These are phyloP conservation scores for Okapia johnstoni DNA, from an alignment of 2,113 vertebrate genomes.

Conservation along the genomic window DNA sequence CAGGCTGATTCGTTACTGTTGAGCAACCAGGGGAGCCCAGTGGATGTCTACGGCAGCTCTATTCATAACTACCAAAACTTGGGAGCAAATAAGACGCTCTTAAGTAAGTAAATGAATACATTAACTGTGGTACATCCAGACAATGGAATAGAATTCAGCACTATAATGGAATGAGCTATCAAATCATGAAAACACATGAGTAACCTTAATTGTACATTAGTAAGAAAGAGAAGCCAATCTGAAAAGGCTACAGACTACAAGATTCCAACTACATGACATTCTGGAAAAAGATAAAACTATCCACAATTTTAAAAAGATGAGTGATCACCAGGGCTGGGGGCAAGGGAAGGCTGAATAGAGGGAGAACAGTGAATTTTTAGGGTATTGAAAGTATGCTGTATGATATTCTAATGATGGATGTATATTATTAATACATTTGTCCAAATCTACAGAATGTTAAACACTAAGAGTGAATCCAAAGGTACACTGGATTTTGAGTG, in stretches of 20 bases:
- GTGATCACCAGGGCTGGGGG: background rate
- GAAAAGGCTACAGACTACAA: background rate
- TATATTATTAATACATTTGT: background rate
- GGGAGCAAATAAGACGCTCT: background rate
- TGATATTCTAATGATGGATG: background rate
- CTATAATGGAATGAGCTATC: background rate
- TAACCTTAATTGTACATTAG: background rate
- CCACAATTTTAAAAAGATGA: background rate
- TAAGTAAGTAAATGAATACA: background rate
- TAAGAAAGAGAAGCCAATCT: background rate
- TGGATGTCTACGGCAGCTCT: background rate
- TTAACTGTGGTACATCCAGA: background rate
- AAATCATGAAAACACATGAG: background rate
- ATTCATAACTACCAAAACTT: background rate
- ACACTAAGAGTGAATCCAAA: background rate
- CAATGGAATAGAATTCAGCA: background rate
- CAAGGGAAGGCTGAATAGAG: background rate
- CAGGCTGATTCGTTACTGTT: background rate
- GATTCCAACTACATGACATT: background rate
- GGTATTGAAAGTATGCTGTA: background rate
- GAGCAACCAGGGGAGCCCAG: background rate
- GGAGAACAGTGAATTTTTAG: background rate
- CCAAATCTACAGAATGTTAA: background rate
- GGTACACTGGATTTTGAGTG: background rate
- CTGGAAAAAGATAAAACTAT: background rate